Percentiles rank a stretch among this genome's conserved stretches.
These are phyloP conservation scores for Hirtodrosophila alboralis DNA, from an alignment of 2,888 invertebrate genomes.

Conservation along the genomic window DNA sequence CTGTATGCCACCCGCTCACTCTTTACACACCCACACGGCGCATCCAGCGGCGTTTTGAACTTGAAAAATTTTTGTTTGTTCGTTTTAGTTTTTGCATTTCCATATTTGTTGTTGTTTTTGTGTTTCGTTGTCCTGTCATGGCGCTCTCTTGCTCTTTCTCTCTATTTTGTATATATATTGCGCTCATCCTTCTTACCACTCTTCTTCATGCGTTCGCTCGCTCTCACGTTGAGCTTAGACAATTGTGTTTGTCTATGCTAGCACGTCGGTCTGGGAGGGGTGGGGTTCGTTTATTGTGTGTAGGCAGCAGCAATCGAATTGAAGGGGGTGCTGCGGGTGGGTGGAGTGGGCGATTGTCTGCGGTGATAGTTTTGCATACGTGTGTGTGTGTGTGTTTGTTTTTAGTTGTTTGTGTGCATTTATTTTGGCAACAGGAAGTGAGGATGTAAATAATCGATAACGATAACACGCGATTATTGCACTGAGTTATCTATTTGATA, in stretches of 20 bases:
- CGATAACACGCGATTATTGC: conserved; percentile 21
- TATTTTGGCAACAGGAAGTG: conserved; percentile 48
- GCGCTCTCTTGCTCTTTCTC: conserved; percentile 15
- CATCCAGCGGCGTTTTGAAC: conserved; percentile 74
- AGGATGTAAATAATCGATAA: conserved; percentile 18
- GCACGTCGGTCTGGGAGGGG: conserved; percentile 36
- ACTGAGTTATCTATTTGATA: not conserved
- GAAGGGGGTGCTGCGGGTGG: not conserved
- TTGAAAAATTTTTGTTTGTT: conserved; percentile 71
- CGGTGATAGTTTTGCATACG: conserved; percentile 15
- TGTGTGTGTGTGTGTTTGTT: conserved; percentile 16
- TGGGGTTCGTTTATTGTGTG: conserved; percentile 44
- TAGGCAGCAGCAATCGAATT: not conserved
- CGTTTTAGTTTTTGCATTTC: conserved; percentile 48
- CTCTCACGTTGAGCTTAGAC: conserved; percentile 62
- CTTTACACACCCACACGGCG: not conserved
- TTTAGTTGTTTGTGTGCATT: conserved; percentile 32
- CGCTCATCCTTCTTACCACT: conserved; percentile 10
- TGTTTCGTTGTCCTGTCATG: conserved; percentile 39
- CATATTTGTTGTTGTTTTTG: conserved; percentile 24
- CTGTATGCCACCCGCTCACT: not conserved
- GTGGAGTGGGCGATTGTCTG: conserved; percentile 25
- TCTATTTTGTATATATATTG: not conserved
- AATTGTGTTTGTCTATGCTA: conserved; percentile 58
- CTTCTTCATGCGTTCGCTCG: conserved; percentile 6